phyloP scores from a whole-genome alignment of 2,888 invertebrate species.

The Keiferia lycopersicella region DNA sequence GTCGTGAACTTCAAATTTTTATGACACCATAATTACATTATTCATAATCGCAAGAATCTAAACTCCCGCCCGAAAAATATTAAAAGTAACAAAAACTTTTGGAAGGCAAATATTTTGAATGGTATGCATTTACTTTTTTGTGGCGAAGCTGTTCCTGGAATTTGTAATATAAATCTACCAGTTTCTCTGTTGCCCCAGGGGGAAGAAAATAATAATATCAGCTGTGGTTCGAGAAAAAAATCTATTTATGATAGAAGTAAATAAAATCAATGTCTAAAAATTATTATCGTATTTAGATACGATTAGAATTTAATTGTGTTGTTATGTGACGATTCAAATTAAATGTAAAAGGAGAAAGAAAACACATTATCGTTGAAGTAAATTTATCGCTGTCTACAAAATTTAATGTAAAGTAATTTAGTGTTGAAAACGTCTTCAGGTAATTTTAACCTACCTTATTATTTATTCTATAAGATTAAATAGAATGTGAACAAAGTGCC shows the following conservation, averaged over 20 bases:
- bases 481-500: neutral
- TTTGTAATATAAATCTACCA: constrained; percentile 3
- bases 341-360: neutral
- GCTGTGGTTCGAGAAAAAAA: neutral
- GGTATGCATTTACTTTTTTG: neutral
- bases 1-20: too few relatives aligned
- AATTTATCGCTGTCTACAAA: neutral
- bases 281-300: neutral
- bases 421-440: neutral
- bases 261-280: neutral
- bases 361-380: neutral
- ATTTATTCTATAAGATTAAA: too few relatives aligned
- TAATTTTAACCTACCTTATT: too few relatives aligned
- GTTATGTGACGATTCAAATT: neutral
- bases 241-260: neutral
- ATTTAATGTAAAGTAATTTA: neutral
- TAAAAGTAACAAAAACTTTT: too few relatives aligned
- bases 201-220: neutral
- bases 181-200: neutral
- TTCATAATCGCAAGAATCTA: too few relatives aligned
- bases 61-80: too few relatives aligned
- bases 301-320: neutral
- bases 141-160: neutral
- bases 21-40: too few relatives aligned
- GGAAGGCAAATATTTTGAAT: too few relatives aligned